Evolutionary conservation across 2,797 vertebrate genomes (phyloP).

Genomic region (Buphagus erythrorhynchus): DNA sequence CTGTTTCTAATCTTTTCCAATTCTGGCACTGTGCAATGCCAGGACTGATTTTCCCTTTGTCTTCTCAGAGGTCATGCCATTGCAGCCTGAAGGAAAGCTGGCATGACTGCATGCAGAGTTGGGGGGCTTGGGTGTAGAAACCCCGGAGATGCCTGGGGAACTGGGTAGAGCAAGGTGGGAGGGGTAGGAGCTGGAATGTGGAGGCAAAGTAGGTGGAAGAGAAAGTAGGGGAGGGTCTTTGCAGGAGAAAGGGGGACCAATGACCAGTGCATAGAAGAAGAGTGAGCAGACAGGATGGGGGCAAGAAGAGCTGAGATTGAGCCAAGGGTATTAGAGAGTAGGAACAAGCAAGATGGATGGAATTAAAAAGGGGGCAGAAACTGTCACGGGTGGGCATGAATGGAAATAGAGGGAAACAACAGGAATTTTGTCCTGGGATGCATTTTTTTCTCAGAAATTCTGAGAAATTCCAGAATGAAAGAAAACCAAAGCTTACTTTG

Average conservation of each 20-base stretch:
- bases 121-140: background rate
- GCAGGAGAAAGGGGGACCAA: background rate
- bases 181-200: background rate
- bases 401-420: background rate
- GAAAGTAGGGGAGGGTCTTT: background rate
- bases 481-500: background rate
- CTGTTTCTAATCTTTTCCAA: background rate
- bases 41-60: background rate
- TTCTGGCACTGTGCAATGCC: background rate
- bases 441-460: background rate
- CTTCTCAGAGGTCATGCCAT: background rate
- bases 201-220: background rate
- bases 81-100: background rate
- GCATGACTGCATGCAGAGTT: rapidly evolving
- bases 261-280: background rate
- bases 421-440: background rate
- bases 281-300: background rate
- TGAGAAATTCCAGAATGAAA: background rate
- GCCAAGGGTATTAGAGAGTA: background rate
- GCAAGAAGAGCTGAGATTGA: background rate
- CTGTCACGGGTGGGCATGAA: background rate
- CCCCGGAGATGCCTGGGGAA: background rate
- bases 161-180: background rate
- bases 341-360: background rate
- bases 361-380: background rate